Base-by-base conservation (phyloP, 1,140 invertebrate genomes). In the Drosophila ananassae region DNA sequence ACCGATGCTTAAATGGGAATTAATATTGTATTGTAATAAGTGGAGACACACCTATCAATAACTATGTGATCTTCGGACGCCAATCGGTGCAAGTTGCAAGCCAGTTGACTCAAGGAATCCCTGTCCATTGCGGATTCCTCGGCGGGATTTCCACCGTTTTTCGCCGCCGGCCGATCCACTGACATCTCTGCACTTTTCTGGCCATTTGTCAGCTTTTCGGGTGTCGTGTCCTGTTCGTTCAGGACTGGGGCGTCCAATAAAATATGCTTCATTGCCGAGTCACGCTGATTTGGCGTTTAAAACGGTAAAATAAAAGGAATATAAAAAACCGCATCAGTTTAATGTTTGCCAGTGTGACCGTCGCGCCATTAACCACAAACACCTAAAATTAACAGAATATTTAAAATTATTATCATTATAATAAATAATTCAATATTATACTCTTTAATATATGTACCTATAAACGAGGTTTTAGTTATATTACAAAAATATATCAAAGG, bases 21-120 rank as follows among this genome's bases (percentile, higher is more conserved):
- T 3, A 10, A 3, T n/a, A 2, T 12, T 37, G 12, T 37, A 1
- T 12, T 5, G 17, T 17, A 17, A 17, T 37, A 1, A 9, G 34
- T 37, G 10, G 12, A 3, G 30, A 63, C 56, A 41, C 6, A 90
- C 89, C 89, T 77, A 62, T 91, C 81, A 3, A 91, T 91, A 1
- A 91, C 87, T 17, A 91, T 89, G 34, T 90, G 83, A 71, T 91
- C 90, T 0, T 74, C 69, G 28, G 79, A 76, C 12, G 90, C 73
- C 8, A 90, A 39, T 3, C 71, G 77, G 56, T 82, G 73, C 7
- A 91, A 64, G 59, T 76, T 85, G 57, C 81, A 91, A 12, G 90
- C 90, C 30, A 91, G 39, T 34, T 79, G 84, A 28, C 78, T 62
- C 8, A 91, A 50, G 5, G 73, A 63, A 48, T 91, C 87, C 12